A percentile compares a stretch with the other conserved stretches of the same genome.
Conservation (phyloP, 2,797 vertebrate genomes). For the Pipistrellus pygmaeus region DNA sequence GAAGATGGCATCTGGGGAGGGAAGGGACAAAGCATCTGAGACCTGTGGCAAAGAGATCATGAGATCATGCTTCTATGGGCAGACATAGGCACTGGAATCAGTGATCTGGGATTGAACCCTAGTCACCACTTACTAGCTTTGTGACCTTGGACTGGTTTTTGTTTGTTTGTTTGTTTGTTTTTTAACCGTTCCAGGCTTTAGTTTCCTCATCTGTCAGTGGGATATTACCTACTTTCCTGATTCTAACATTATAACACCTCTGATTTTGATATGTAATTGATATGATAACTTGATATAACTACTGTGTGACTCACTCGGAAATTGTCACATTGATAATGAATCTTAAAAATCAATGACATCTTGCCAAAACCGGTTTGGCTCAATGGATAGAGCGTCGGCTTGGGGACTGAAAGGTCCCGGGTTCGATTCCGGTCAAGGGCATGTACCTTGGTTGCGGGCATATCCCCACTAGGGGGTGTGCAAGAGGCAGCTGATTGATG, state of each 20-base stretch:
- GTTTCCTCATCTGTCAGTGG: constrained; percentile 22
- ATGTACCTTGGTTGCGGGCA: too few relatives aligned
- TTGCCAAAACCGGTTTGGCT: not conserved
- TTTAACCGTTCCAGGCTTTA: not conserved
- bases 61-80: not conserved
- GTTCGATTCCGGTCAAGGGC: too few relatives aligned
- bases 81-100: not conserved
- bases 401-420: too few relatives aligned
- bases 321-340: constrained; percentile 23
- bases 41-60: not conserved
- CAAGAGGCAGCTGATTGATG: too few relatives aligned
- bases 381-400: too few relatives aligned
- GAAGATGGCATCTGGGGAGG: not conserved
- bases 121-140: constrained; percentile 24
- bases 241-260: constrained; percentile 35
- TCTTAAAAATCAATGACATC: constrained; percentile 3
- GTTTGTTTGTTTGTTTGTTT: not conserved
- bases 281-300: not conserved
- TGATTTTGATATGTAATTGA: constrained; percentile 24
- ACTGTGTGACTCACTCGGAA: not conserved
- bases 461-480: too few relatives aligned
- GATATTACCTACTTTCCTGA: constrained; percentile 2
- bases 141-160: not conserved
- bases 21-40: not conserved
- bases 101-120: not conserved